phyloP scores from a whole-genome alignment of 2,113 vertebrate genomes.

The Delphinus delphis region DNA sequence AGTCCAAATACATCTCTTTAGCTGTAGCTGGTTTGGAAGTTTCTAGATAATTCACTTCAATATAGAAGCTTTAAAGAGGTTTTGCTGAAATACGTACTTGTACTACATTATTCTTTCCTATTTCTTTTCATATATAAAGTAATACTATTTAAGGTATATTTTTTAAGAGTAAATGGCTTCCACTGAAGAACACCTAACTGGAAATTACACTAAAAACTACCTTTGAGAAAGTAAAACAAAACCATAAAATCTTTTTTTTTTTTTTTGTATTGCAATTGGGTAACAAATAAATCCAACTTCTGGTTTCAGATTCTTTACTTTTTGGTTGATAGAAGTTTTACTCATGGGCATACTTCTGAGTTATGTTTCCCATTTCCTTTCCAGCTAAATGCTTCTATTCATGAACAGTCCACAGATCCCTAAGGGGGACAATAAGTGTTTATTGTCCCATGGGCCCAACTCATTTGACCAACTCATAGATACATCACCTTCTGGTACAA shows the following conservation, averaged over 20 bases:
- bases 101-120: not conserved
- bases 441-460: not conserved
- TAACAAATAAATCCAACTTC: conserved; percentile 9
- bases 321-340: not conserved
- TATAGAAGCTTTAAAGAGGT: not conserved
- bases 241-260: not conserved
- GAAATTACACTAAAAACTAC: not conserved
- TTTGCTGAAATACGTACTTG: not conserved
- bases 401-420: not conserved
- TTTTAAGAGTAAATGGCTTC: conserved; percentile 13
- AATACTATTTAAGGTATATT: not conserved
- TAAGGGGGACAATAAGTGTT: not conserved
- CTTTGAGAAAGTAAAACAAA: conserved; percentile 43
- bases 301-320: not conserved
- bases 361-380: conserved; percentile 32
- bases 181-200: not conserved
- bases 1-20: not conserved
- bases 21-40: not conserved
- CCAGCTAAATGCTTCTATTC: conserved; percentile 19
- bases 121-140: not conserved
- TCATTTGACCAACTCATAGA: conserved; percentile 34
- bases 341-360: not conserved
- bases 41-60: not conserved
- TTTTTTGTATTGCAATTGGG: not conserved
- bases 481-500: not conserved